A percentile compares a stretch with the other conserved stretches of the same genome.
phyloP scores from a whole-genome alignment of 2,888 invertebrate genomes.

The Dichetophora obliterata region DNA sequence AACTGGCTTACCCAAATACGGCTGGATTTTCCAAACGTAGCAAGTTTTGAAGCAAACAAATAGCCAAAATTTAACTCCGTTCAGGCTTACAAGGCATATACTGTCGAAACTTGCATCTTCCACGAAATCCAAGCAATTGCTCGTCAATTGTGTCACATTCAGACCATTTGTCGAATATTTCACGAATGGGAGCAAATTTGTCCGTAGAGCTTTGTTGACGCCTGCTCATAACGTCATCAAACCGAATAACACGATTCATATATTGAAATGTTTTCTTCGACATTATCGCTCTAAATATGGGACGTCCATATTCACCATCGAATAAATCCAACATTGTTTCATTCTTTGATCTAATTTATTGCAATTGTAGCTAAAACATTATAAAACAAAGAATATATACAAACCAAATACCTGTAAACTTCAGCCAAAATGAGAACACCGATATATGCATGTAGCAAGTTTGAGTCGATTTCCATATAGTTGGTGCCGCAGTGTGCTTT shows the following conservation, averaged over 20 bases:
- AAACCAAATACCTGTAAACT: not conserved
- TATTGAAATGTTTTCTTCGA: slow-evolving; percentile 30
- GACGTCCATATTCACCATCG: not conserved
- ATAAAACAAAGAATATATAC: not conserved
- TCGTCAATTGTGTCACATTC: too few species aligned
- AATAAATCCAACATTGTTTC: not conserved
- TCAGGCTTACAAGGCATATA: too few species aligned
- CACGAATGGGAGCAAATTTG: slow-evolving; percentile 38
- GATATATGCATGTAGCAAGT: not conserved
- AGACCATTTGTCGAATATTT: too few species aligned
- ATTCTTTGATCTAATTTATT: not conserved
- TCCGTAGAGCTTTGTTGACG: slow-evolving; percentile 31
- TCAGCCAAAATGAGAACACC: not conserved
- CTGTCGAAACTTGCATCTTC: too few species aligned
- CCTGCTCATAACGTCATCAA: slow-evolving; percentile 23
- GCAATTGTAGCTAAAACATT: too few species aligned
- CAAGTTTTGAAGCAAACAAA: slow-evolving; percentile 32
- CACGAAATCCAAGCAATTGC: too few species aligned
- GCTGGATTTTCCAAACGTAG: slow-evolving; percentile 42
- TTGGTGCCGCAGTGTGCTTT: not conserved
- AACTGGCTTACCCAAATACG: slow-evolving; percentile 36
- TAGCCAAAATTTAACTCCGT: slow-evolving; percentile 38
- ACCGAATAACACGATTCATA: slow-evolving; percentile 5
- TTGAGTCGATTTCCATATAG: not conserved
- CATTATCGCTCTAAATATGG: not conserved